These are phyloP conservation scores for Andricus grossulariae DNA, from an alignment of 1,140 invertebrate species.

Conservation along the genomic window DNA sequence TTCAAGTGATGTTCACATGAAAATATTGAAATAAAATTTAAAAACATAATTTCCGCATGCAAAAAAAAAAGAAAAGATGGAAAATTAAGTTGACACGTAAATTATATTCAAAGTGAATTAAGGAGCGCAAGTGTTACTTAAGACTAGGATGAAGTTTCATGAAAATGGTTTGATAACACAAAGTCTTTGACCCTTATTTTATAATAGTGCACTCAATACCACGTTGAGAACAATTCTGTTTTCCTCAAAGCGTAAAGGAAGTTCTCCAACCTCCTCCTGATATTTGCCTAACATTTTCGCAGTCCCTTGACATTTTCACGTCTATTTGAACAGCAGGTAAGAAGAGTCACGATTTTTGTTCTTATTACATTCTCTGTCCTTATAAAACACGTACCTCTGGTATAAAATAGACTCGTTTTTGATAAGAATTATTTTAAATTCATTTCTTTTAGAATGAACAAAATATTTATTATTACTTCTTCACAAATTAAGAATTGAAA, in stretches of 20 bases:
- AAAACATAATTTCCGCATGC: not conserved
- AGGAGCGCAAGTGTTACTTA: not conserved
- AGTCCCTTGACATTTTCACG: slow-evolving; percentile 17
- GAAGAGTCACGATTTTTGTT: not conserved
- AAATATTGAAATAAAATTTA: too few relatives aligned
- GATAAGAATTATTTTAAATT: too few relatives aligned
- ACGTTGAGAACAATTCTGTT: not conserved
- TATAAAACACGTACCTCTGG: not conserved
- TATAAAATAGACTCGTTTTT: too few relatives aligned
- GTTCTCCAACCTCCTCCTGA: slow-evolving; percentile 8
- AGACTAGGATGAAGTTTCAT: not conserved
- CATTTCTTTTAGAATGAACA: too few relatives aligned
- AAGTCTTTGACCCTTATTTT: not conserved
- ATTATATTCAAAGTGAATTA: not conserved
- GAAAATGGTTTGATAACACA: not conserved
- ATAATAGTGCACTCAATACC: not conserved
- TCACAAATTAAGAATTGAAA: too few relatives aligned
- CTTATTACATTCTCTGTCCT: not conserved
- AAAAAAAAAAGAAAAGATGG: not conserved
- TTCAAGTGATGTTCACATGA: too few relatives aligned
- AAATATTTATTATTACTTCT: too few relatives aligned
- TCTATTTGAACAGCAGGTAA: slow-evolving; percentile 3
- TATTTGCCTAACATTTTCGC: slow-evolving; percentile 16
- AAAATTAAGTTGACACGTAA: not conserved
- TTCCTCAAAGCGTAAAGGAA: slow-evolving; percentile 14